phyloP scores from a whole-genome alignment of 2,888 invertebrate species.

The Cheilosia scutellata region DNA sequence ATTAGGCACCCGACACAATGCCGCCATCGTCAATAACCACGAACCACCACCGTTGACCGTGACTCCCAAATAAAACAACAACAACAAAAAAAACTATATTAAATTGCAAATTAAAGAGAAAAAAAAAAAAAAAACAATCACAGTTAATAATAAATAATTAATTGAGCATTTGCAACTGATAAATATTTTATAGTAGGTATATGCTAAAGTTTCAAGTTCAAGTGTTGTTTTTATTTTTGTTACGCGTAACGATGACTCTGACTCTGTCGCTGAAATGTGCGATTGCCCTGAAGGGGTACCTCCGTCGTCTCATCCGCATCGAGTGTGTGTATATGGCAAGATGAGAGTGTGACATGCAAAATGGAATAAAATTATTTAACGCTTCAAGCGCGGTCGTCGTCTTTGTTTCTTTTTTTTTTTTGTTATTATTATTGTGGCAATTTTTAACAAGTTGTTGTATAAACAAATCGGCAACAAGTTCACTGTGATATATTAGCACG shows the following conservation, averaged over 20 bases:
- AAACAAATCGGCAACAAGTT: slow-evolving; percentile 56
- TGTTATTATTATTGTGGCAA: not conserved
- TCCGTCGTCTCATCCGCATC: slow-evolving; percentile 18
- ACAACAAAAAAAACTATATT: slow-evolving; percentile 13
- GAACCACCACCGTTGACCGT: slow-evolving; percentile 30
- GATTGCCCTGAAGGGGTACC: slow-evolving; percentile 42
- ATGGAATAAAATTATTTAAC: slow-evolving; percentile 45
- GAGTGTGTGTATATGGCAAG: slow-evolving; percentile 2
- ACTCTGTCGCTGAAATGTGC: slow-evolving; percentile 37
- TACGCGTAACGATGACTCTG: slow-evolving; percentile 19
- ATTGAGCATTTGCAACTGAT: slow-evolving; percentile 44
- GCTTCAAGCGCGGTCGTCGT: slow-evolving; percentile 36
- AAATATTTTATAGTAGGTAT: slow-evolving; percentile 40
- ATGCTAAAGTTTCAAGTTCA: slow-evolving; percentile 47
- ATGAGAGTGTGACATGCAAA: slow-evolving; percentile 47
- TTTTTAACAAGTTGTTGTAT: slow-evolving; percentile 32
- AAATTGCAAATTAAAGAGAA: slow-evolving; percentile 29
- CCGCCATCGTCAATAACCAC: slow-evolving; percentile 7
- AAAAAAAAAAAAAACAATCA: slow-evolving; percentile 6
- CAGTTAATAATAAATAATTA: slow-evolving; percentile 6
- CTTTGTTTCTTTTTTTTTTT: slow-evolving; percentile 7
- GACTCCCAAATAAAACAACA: slow-evolving; percentile 33
- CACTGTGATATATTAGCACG: slow-evolving; percentile 36
- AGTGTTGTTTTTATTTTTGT: slow-evolving; percentile 46
- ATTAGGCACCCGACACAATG: slow-evolving; percentile 43